Evolutionary conservation across 2,797 vertebrate genomes (phyloP).

Genomic region (Smutsia gigantea): DNA sequence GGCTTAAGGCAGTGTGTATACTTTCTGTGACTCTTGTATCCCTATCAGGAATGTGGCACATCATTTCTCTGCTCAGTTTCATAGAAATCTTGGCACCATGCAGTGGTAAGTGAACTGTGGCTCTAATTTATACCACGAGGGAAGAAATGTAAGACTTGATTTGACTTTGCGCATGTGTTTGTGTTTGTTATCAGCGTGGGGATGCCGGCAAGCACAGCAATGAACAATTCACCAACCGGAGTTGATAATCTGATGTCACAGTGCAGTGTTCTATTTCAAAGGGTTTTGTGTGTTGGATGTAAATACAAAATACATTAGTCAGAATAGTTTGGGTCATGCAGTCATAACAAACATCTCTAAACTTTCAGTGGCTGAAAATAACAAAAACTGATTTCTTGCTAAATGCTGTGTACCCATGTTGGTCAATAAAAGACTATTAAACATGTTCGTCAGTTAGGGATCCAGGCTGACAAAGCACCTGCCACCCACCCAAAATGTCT

Average conservation of each 20-base stretch:
- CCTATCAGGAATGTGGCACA: neutral
- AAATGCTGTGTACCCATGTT: neutral
- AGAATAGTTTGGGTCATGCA: conserved; percentile 25
- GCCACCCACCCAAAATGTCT: neutral
- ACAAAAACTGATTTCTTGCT: neutral
- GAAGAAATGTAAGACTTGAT: neutral
- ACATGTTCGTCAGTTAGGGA: neutral
- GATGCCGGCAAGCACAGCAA: neutral
- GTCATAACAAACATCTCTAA: neutral
- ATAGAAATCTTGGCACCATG: neutral
- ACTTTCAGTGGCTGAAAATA: neutral
- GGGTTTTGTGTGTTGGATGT: neutral
- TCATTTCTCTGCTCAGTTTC: conserved; percentile 6
- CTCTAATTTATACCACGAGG: neutral
- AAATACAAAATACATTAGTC: neutral
- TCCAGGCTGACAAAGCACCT: neutral
- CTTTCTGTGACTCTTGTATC: conserved; percentile 1
- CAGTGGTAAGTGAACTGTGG: neutral
- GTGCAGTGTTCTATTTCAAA: neutral
- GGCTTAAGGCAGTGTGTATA: neutral
- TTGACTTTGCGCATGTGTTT: neutral
- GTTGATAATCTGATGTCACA: neutral
- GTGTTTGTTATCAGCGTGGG: neutral
- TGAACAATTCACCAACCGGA: neutral
- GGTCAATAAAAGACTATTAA: neutral